phyloP scores from a whole-genome alignment of 1,140 invertebrate species.

The Andricus grossulariae region DNA sequence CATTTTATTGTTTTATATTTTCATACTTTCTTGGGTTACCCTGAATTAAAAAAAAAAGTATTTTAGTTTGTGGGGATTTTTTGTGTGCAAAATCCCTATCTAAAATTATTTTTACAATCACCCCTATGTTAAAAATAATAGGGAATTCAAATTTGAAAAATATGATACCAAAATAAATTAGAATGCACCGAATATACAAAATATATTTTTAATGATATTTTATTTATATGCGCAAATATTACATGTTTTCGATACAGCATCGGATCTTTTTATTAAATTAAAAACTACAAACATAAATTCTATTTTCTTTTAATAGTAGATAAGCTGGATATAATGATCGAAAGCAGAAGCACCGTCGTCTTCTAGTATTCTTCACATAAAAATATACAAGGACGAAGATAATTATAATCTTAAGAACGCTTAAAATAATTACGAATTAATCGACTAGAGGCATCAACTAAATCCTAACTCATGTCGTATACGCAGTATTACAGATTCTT shows the following conservation, averaged over 20 bases:
- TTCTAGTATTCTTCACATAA: slow-evolving; percentile 11
- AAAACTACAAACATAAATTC: background rate
- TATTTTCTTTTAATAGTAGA: slow-evolving; percentile 4
- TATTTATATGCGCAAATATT: slow-evolving; percentile 7
- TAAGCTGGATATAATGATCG: background rate
- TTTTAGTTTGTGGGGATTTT: too few relatives aligned
- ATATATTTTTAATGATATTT: background rate
- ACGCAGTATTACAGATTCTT: slow-evolving; percentile 38
- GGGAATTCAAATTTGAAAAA: too few relatives aligned
- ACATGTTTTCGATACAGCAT: background rate
- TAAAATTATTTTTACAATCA: too few relatives aligned
- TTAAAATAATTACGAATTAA: slow-evolving; percentile 38
- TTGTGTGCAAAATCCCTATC: too few relatives aligned
- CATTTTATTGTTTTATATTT: too few relatives aligned
- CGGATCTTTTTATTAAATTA: background rate
- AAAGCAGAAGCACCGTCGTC: background rate
- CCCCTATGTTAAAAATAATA: too few relatives aligned
- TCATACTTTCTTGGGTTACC: too few relatives aligned
- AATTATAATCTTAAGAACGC: slow-evolving; percentile 13
- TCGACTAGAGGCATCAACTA: slow-evolving; percentile 61
- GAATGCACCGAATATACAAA: background rate
- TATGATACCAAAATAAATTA: too few relatives aligned
- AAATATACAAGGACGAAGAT: slow-evolving; percentile 4
- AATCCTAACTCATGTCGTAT: slow-evolving; percentile 45
- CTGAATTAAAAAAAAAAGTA: too few relatives aligned